Evolutionary conservation across 2,797 vertebrate genomes (phyloP), one percentile per base, ranked within the genome.

Genomic region (Chanos chanos): DNA sequence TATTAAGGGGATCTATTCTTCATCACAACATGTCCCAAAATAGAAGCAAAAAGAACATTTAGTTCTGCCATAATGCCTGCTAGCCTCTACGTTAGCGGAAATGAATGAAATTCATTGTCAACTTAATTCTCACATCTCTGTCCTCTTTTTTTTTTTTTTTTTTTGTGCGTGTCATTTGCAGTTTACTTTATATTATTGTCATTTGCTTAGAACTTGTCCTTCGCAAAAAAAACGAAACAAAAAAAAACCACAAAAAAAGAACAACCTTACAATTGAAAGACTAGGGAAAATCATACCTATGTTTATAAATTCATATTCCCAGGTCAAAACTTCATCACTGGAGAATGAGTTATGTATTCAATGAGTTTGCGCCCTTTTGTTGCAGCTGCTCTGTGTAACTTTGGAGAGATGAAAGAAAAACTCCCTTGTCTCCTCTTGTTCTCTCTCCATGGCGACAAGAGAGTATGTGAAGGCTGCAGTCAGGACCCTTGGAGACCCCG

Each of bases 1-100:
- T 43, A 53, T 66, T 27, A 44, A 44, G 60, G 30, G 61, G 63
- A 43, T 71, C 65, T 25, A 15, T 34, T n/a, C 49, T 58, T 59
- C 54, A 68, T 69, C 62, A 65, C 64, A 61, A 68, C 50, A 57
- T 52, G 37, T 39, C 58, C 36, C 55, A 57, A 62, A 66, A 65
- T 64, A 64, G 43, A 15, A 40, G 13, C 34, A 9, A 1, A 34
- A 40, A 39, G 36, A 9, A 2, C 16, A 24, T 10, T 27, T 31
- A 10, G 16, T 52, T 50, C 10, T 9, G 10, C 24, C 16, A 33
- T 61, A 54, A 57, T 18, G 22, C 15, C 15, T 18, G 37, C 27
- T 30, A 9, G 33, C 19, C 28, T 3, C 22, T 36, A 61, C 58
- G 62, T 21, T 0, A 45, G 22, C 21, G 12, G 43, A 18, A 33